phyloP scores from a whole-genome alignment of 2,888 invertebrate species.

The Saturnia japonica region DNA sequence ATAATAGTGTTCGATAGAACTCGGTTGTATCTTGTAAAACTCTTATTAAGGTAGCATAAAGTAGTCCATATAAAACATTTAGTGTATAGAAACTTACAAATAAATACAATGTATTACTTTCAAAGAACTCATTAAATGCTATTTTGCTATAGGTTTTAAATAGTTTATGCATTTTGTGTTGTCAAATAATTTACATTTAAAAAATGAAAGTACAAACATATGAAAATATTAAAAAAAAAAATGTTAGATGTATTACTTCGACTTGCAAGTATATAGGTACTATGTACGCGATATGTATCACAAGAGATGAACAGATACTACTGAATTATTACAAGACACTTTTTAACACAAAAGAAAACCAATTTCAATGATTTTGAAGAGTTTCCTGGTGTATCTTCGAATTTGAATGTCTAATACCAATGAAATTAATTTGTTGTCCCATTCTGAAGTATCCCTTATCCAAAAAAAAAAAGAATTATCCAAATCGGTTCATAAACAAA shows the following conservation, averaged over 20 bases:
- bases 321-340: too few relatives aligned
- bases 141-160: background rate
- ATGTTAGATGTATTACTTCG: background rate
- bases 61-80: conserved; percentile 12
- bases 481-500: too few relatives aligned
- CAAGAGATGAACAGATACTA: background rate
- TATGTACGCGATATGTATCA: background rate
- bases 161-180: background rate
- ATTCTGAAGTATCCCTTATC: too few relatives aligned
- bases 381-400: too few relatives aligned
- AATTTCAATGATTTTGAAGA: too few relatives aligned
- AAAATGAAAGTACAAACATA: background rate
- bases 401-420: too few relatives aligned
- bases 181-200: background rate
- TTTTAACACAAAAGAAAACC: too few relatives aligned
- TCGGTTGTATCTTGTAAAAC: background rate
- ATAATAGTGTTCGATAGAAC: background rate
- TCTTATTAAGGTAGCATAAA: background rate
- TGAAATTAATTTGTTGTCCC: too few relatives aligned
- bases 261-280: background rate
- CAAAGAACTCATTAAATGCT: background rate
- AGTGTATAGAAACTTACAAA: background rate
- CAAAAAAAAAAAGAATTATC: too few relatives aligned
- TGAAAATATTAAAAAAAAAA: background rate
- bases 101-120: conserved; percentile 1